A percentile compares a stretch with the other conserved stretches of the same genome.
Evolutionary conservation across 2,888 invertebrate species (phyloP).

Genomic region (Sesamia inferens): DNA sequence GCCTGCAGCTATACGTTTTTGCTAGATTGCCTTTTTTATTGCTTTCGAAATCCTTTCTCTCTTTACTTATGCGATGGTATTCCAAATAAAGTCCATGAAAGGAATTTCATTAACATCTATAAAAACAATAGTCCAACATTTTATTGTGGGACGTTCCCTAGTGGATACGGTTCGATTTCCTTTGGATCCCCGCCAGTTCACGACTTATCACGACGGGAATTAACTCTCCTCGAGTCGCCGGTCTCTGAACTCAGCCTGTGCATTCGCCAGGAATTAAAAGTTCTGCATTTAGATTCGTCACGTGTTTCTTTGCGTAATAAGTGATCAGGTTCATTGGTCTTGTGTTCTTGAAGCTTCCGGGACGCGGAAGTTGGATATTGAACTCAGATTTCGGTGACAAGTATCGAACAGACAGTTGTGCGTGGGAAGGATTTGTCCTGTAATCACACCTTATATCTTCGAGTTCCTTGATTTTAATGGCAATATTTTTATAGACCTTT

Average conservation of each 20-base stretch:
- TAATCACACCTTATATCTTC: background rate
- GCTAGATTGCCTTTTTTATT: background rate
- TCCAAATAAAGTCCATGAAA: background rate
- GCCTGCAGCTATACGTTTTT: background rate
- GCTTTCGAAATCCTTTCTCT: background rate
- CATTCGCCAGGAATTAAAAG: constrained; percentile 69
- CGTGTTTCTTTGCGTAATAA: constrained; percentile 60
- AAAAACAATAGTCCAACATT: constrained; percentile 56
- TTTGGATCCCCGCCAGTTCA: constrained; percentile 72
- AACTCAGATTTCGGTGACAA: constrained; percentile 12
- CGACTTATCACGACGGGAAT: constrained; percentile 69
- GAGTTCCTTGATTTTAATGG: background rate
- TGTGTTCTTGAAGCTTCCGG: constrained; percentile 56
- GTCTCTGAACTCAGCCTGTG: constrained; percentile 73
- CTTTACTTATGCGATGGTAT: background rate
- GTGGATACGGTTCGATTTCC: constrained; percentile 69
- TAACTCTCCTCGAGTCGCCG: constrained; percentile 63
- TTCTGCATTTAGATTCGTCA: constrained; percentile 66
- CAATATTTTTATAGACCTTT: background rate
- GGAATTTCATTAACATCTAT: constrained; percentile 31
- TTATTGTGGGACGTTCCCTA: constrained; percentile 42
- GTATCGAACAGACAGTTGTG: background rate
- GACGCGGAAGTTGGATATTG: constrained; percentile 6
- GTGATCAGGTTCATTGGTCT: constrained; percentile 68
- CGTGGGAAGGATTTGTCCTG: background rate